Percentiles rank a stretch among this genome's conserved stretches.
Evolutionary conservation across 2,888 invertebrate species (phyloP).

Genomic region (Ornithoptera priamus): DNA sequence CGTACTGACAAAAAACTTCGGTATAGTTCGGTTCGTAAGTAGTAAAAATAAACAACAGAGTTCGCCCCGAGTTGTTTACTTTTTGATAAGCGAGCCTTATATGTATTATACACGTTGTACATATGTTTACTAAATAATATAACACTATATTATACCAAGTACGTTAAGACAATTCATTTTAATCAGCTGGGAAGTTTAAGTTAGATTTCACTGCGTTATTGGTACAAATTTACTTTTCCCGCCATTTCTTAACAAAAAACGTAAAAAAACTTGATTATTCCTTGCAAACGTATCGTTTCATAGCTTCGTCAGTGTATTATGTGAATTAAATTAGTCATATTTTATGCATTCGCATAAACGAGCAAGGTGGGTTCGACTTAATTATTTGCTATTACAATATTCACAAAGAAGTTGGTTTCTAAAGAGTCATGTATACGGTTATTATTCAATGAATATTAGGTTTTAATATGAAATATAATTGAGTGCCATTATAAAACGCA

Average conservation of each 20-base stretch:
- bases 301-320: neutral
- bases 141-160: neutral
- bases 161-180: neutral
- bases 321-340: slow-evolving; percentile 19
- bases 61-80: slow-evolving; percentile 14
- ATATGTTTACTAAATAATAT: neutral
- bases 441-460: too few relatives aligned
- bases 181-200: neutral
- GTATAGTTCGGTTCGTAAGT: neutral
- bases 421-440: too few relatives aligned
- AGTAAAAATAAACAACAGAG: slow-evolving; percentile 13
- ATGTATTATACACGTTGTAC: neutral
- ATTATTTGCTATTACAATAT: slow-evolving; percentile 13
- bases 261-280: neutral
- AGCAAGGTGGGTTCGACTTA: slow-evolving; percentile 18
- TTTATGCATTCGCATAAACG: slow-evolving; percentile 33
- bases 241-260: neutral
- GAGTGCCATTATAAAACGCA: too few relatives aligned
- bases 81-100: slow-evolving; percentile 16
- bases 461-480: too few relatives aligned
- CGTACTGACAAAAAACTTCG: slow-evolving; percentile 9
- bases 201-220: neutral
- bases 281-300: neutral
- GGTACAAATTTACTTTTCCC: neutral
- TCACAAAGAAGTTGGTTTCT: neutral